Conservation (phyloP, 2,797 vertebrate species). For the Catamblyrhynchus diadema region DNA sequence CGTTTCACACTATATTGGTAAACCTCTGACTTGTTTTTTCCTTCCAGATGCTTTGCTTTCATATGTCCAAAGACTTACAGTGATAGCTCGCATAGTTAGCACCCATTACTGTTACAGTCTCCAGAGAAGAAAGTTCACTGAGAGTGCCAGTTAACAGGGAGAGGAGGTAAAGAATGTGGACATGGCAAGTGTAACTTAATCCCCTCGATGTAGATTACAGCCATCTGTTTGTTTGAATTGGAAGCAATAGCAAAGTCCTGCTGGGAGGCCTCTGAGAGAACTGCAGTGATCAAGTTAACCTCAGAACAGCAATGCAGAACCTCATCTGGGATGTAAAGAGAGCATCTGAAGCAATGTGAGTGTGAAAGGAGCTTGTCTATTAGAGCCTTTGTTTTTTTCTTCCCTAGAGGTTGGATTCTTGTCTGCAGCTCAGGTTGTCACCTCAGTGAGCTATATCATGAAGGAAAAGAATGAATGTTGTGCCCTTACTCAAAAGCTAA, state of each 20-base stretch:
- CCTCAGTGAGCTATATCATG: background rate
- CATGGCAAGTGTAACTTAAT: background rate
- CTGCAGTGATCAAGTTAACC: background rate
- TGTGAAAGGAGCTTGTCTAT: background rate
- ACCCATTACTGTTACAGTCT: background rate
- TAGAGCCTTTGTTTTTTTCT: background rate
- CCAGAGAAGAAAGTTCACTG: background rate
- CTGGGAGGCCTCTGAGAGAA: conserved; percentile 1
- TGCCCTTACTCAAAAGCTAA: background rate
- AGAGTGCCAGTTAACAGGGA: background rate
- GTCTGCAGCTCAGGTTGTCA: background rate
- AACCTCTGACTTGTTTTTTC: background rate
- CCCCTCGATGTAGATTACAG: background rate
- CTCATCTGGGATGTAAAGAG: background rate
- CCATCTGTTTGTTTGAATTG: background rate
- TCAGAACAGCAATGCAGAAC: background rate
- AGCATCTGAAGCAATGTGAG: background rate
- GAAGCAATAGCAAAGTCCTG: conserved; percentile 18
- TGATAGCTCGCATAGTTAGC: background rate
- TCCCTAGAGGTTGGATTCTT: background rate
- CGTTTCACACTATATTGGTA: background rate
- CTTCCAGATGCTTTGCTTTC: conserved; percentile 17
- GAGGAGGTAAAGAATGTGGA: conserved; percentile 24
- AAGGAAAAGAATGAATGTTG: background rate
- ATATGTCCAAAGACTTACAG: background rate